Percentiles rank a stretch among this genome's conserved stretches.
Evolutionary conservation across 2,888 invertebrate species (phyloP).

Genomic region (Sceliomorpha sp.): DNA sequence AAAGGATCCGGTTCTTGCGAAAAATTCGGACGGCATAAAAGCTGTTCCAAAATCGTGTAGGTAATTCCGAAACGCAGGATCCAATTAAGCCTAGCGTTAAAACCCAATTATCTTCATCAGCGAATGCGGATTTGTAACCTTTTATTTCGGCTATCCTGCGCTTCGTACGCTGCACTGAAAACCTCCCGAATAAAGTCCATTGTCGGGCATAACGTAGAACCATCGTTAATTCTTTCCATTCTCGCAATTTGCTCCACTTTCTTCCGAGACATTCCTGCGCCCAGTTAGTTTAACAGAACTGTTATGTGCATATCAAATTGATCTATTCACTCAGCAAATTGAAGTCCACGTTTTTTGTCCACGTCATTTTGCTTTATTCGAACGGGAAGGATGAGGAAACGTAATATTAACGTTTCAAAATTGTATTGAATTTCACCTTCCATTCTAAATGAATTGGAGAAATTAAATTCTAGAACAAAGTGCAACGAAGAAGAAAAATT

Average conservation of each 20-base stretch:
- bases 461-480: constrained; percentile 1
- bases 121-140: not conserved
- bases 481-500: not conserved
- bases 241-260: not conserved
- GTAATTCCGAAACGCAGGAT: constrained; percentile 12
- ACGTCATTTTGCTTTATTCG: too few species aligned
- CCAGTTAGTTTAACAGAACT: constrained; percentile 8
- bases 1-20: constrained; percentile 47
- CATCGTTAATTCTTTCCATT: constrained; percentile 3
- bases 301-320: constrained; percentile 2
- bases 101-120: constrained; percentile 36
- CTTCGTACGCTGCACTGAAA: not conserved
- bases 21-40: constrained; percentile 37
- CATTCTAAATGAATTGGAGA: not conserved
- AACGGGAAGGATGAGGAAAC: too few species aligned
- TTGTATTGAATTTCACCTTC: constrained; percentile 1
- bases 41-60: constrained; percentile 9
- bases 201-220: not conserved
- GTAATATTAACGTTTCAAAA: not conserved
- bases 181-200: not conserved
- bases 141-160: not conserved
- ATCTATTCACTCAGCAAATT: not conserved
- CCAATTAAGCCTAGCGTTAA: constrained; percentile 1
- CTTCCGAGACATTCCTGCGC: not conserved
- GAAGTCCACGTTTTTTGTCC: too few species aligned